These are phyloP conservation scores for Amphimallon solstitiale DNA, from an alignment of 2,888 invertebrate genomes.

Conservation along the genomic window DNA sequence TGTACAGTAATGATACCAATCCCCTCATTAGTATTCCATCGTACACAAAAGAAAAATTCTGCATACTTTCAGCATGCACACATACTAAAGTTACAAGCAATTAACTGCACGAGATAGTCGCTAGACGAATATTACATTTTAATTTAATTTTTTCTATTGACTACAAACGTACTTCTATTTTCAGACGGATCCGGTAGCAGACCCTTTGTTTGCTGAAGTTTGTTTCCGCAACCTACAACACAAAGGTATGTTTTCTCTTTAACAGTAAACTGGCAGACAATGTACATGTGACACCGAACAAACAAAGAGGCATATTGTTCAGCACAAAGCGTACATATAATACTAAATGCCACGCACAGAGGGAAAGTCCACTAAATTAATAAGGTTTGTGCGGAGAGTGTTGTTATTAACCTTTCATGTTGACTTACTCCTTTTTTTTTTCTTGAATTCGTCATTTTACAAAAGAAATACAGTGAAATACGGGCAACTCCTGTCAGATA, in stretches of 20 bases:
- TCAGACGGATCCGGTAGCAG: conserved; percentile 9
- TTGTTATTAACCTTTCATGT: neutral
- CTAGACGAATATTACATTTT: neutral
- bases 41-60: too few species aligned
- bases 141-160: neutral
- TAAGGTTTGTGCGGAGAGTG: conserved; percentile 3
- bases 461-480: too few species aligned
- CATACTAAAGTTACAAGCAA: neutral
- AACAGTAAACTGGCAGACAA: conserved; percentile 17
- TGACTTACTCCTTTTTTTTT: too few species aligned
- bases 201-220: conserved; percentile 22
- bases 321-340: conserved; percentile 6
- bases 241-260: conserved; percentile 30
- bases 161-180: conserved; percentile 10
- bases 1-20: too few species aligned
- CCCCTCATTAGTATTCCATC: too few species aligned
- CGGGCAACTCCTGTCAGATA: too few species aligned
- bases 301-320: conserved; percentile 19
- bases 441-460: too few species aligned
- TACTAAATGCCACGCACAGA: conserved; percentile 12
- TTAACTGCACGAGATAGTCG: neutral
- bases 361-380: conserved; percentile 26
- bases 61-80: neutral
- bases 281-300: conserved; percentile 20
- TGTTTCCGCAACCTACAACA: conserved; percentile 21